A percentile compares a stretch with the other conserved stretches of the same genome.
These are phyloP conservation scores for Bufotes viridis DNA, from an alignment of 2,797 vertebrate genomes.

Conservation along the genomic window DNA sequence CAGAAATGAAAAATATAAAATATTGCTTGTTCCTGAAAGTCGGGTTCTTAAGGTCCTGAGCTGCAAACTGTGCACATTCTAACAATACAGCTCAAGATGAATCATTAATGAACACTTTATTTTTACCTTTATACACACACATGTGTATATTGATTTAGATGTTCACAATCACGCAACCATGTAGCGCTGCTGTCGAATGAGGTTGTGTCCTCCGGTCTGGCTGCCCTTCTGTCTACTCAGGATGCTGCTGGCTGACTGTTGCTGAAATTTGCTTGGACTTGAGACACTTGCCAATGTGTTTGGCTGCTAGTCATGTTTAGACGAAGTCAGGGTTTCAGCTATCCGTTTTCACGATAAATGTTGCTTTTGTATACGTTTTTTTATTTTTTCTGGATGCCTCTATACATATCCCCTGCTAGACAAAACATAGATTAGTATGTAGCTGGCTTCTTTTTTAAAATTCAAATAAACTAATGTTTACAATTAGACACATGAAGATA, in stretches of 20 bases:
- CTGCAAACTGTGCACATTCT: neutral
- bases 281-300: constrained; percentile 34
- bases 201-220: constrained; percentile 51
- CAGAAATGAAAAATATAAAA: no score
- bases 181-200: constrained; percentile 29
- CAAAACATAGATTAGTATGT: constrained; percentile 14
- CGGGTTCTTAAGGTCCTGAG: neutral
- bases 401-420: neutral
- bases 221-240: constrained; percentile 56
- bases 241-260: constrained; percentile 50
- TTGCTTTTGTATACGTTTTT: constrained; percentile 37
- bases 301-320: constrained; percentile 45
- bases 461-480: neutral
- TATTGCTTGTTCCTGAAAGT: no score
- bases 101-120: neutral
- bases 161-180: neutral
- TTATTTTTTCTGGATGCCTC: neutral
- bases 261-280: constrained; percentile 44
- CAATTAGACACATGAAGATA: neutral
- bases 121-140: neutral
- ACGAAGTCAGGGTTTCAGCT: constrained; percentile 51
- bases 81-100: neutral
- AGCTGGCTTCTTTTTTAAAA: neutral
- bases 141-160: constrained; percentile 8
- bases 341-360: constrained; percentile 42